These are phyloP conservation scores for Trogon surrucura DNA, from an alignment of 2,113 vertebrate species.

Conservation along the genomic window DNA sequence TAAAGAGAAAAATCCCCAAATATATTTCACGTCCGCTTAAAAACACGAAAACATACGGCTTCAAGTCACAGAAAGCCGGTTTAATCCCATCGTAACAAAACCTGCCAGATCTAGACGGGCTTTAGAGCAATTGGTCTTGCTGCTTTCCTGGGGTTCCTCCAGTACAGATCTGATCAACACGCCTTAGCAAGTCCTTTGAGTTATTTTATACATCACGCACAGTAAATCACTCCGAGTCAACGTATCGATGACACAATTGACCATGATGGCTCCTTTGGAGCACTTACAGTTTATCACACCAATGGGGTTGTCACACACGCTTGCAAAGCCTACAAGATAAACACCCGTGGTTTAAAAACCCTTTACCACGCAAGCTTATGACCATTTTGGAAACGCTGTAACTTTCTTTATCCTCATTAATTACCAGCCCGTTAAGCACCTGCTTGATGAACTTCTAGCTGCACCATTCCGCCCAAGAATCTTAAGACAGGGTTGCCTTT, in stretches of 20 bases:
- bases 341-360: neutral
- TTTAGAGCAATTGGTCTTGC: neutral
- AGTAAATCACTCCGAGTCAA: neutral
- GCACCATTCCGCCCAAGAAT: neutral
- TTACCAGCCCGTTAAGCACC: neutral
- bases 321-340: neutral
- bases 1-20: neutral
- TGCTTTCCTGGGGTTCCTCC: neutral
- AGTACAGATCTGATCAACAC: neutral
- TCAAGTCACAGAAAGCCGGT: neutral
- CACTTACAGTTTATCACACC: constrained; percentile 20
- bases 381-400: neutral
- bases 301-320: neutral
- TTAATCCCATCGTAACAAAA: neutral
- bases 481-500: neutral
- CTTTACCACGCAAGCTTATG: neutral
- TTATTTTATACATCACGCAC: neutral
- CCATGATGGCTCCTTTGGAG: constrained; percentile 32
- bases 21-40: neutral
- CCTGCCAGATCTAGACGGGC: accelerated
- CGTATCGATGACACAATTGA: neutral
- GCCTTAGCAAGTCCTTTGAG: neutral
- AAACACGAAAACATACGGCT: neutral
- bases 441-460: neutral
- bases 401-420: neutral